phyloP scores from a whole-genome alignment of 2,113 vertebrate species.

The Seriola quinqueradiata region DNA sequence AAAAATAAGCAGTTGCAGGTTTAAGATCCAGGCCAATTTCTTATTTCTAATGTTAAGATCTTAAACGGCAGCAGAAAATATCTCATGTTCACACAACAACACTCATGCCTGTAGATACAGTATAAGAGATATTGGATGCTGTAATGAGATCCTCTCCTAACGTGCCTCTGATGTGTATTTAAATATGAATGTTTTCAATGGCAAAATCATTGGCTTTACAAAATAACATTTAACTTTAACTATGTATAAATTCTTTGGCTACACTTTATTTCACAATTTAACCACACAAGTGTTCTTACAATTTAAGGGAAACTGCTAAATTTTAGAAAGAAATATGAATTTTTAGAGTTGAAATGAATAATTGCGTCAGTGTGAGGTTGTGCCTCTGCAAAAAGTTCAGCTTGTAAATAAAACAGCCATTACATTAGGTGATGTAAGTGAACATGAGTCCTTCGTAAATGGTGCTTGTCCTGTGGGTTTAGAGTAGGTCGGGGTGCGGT shows the following conservation, averaged over 20 bases:
- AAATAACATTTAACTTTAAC: not conserved
- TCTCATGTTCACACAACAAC: not conserved
- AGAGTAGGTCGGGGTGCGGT: slow-evolving; percentile 81
- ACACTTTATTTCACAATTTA: not conserved
- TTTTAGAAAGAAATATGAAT: not conserved
- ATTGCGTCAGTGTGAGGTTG: slow-evolving; percentile 6
- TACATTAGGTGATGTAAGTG: slow-evolving; percentile 79
- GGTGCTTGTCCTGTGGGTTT: slow-evolving; percentile 79
- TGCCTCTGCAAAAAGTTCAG: slow-evolving; percentile 43
- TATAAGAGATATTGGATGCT: not conserved
- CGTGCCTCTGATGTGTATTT: not conserved
- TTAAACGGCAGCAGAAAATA: not conserved
- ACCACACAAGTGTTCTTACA: not conserved
- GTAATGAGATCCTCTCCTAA: not conserved
- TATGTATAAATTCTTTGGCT: not conserved
- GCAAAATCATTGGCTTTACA: not conserved
- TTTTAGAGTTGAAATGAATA: slow-evolving; percentile 16
- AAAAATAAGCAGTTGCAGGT: not conserved
- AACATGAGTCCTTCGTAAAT: slow-evolving; percentile 66
- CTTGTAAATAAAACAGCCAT: slow-evolving; percentile 76
- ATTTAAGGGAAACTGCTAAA: not conserved
- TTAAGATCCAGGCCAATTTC: not conserved
- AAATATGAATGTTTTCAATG: not conserved
- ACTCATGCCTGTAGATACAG: not conserved
- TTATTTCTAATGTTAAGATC: not conserved